Evolutionary conservation across 2,113 vertebrate genomes (phyloP).

Genomic region (Hemiscyllium ocellatum): DNA sequence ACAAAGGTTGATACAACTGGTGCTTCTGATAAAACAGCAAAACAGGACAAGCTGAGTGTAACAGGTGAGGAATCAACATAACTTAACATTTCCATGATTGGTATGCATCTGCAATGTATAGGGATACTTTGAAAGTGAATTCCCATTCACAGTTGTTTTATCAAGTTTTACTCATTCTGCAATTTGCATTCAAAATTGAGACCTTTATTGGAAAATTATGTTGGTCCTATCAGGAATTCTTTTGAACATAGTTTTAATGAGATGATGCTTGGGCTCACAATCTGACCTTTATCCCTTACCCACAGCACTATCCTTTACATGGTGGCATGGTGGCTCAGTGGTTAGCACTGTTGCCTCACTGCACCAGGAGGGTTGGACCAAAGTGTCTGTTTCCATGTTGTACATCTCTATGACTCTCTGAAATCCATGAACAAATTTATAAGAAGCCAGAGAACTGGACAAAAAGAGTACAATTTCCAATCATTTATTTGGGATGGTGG

Average conservation of each 20-base stretch:
- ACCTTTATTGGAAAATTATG: not conserved
- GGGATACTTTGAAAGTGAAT: not conserved
- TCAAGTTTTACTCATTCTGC: not conserved
- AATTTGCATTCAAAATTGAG: not conserved
- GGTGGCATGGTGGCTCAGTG: too few species aligned
- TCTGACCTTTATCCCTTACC: not conserved
- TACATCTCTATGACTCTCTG: too few species aligned
- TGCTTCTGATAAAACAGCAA: constrained; percentile 50
- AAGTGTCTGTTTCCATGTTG: too few species aligned
- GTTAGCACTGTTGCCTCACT: too few species aligned
- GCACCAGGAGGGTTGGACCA: too few species aligned
- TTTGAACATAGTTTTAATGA: not conserved
- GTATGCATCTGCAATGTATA: not conserved
- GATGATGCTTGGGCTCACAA: not conserved
- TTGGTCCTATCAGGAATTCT: not conserved
- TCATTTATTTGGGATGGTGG: too few species aligned
- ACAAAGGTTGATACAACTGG: constrained; percentile 51
- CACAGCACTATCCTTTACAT: too few species aligned
- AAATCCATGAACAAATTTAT: too few species aligned
- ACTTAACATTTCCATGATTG: not conserved
- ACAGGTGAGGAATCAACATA: constrained; percentile 47
- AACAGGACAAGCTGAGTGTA: constrained; percentile 43
- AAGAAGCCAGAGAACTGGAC: too few species aligned
- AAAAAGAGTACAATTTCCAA: too few species aligned
- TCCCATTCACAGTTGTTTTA: not conserved